Evolutionary conservation across 1,140 invertebrate genomes (phyloP).

Genomic region (Macrobrachium rosenbergii): DNA sequence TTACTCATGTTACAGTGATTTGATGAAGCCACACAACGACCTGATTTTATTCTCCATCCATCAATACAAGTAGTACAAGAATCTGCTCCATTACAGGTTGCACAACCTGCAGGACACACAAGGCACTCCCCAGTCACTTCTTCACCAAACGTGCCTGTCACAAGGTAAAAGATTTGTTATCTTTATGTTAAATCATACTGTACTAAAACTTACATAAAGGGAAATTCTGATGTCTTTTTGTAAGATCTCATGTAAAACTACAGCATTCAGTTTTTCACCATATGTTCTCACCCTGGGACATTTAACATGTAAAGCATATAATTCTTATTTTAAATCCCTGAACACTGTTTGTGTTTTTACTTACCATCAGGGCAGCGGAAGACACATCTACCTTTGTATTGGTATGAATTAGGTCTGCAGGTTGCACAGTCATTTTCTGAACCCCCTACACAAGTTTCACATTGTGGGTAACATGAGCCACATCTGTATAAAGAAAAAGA

Average conservation of each 20-base stretch:
- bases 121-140: constrained; percentile 7
- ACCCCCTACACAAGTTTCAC: constrained; percentile 52
- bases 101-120: constrained; percentile 38
- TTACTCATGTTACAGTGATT: constrained; percentile 47
- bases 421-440: constrained; percentile 35
- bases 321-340: too few species aligned
- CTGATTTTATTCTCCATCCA: constrained; percentile 49
- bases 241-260: too few species aligned
- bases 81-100: constrained; percentile 15
- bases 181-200: background rate
- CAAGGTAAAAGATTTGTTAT: background rate
- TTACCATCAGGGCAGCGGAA: constrained; percentile 52
- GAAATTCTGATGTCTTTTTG: too few species aligned
- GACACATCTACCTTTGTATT: constrained; percentile 43
- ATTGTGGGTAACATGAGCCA: constrained; percentile 53
- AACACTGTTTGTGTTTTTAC: background rate
- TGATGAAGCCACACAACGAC: constrained; percentile 49
- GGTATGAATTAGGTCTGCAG: constrained; percentile 45
- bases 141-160: constrained; percentile 38
- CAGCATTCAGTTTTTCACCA: too few species aligned
- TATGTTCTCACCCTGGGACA: background rate
- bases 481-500: constrained; percentile 28
- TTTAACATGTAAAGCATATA: background rate
- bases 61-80: constrained; percentile 40
- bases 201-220: too few species aligned